Base-by-base conservation (phyloP, 2,888 invertebrate genomes). In the Nemurella pictetii region DNA sequence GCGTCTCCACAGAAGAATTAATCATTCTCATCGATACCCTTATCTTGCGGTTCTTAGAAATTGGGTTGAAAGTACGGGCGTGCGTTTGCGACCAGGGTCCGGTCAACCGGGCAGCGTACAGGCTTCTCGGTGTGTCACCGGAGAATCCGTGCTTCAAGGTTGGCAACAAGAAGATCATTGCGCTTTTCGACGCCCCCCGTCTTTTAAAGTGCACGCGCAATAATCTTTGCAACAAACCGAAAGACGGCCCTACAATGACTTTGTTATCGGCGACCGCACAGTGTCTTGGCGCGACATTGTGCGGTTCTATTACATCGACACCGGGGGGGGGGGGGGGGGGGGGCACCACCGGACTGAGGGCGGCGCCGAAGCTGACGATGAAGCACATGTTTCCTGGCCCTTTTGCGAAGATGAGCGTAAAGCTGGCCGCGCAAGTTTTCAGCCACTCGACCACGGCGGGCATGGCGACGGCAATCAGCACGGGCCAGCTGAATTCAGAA, bases 321-420 rank as follows among this genome's bases (percentile, higher is more conserved):
- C 85, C 25, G 74, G 85, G 12, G 82, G 81, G 72, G 36, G 84
- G 27, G 72, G 36, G 84, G 27, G 74, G 85, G 12, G 82, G 81
- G 72, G 36, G 84, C 25, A 87, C 35, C 20, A 81, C 35, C 32
- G 36, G 80, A 7, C 4, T 81, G 9, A 20, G 87, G 85, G 87
- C 88, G 36, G 87, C 87, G 0, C 86, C 86, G 15, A 87, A 88
- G 83, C 84, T 88, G 27, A 88, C 87, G 7, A 84, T 87, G 28
- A 55, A 83, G n/a, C 88, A 88, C 74, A 74, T 88, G 5, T 77
- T 85, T 80, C 88, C 87, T 9, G 86, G 86, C 35, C 81, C 85
- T n/a, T 88, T 88, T 85, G 86, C 87, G 81, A 86, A 86, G 83
- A 87, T 88, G 87, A 87, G 85, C 77, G 87, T 87, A 27, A 85